Conservation (phyloP, 2,113 vertebrate genomes). For the Nerophis ophidion region DNA sequence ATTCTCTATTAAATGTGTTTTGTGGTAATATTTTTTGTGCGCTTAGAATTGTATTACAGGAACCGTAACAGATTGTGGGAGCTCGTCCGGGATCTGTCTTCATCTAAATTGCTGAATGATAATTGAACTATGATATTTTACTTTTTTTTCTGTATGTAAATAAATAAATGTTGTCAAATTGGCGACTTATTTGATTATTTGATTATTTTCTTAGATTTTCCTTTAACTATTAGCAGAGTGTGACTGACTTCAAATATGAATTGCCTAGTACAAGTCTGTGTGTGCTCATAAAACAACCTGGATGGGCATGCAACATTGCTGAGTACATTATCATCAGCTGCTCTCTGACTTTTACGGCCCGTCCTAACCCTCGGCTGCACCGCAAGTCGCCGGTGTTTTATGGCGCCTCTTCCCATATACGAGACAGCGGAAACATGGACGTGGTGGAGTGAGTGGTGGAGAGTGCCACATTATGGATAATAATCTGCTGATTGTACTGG, state of each 20-base stretch:
- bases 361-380: constrained; percentile 40
- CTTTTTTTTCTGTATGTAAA: too few relatives aligned
- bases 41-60: too few relatives aligned
- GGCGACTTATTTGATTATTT: too few relatives aligned
- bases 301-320: constrained; percentile 31
- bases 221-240: background rate
- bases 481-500: background rate
- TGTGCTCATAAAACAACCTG: constrained; percentile 47
- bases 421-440: constrained; percentile 18
- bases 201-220: too few relatives aligned
- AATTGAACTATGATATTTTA: too few relatives aligned
- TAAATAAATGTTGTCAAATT: too few relatives aligned
- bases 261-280: background rate
- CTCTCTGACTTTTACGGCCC: constrained; percentile 53
- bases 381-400: constrained; percentile 54
- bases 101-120: too few relatives aligned
- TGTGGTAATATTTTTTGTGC: too few relatives aligned
- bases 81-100: too few relatives aligned
- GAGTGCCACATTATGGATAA: background rate
- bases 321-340: constrained; percentile 61
- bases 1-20: too few relatives aligned
- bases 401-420: constrained; percentile 35
- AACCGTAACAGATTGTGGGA: too few relatives aligned
- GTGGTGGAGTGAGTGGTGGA: constrained; percentile 1
- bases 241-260: background rate